These are phyloP conservation scores for Montipora efflorescens DNA, from an alignment of 64 coral and sea anemone species.

Conservation along the genomic window DNA sequence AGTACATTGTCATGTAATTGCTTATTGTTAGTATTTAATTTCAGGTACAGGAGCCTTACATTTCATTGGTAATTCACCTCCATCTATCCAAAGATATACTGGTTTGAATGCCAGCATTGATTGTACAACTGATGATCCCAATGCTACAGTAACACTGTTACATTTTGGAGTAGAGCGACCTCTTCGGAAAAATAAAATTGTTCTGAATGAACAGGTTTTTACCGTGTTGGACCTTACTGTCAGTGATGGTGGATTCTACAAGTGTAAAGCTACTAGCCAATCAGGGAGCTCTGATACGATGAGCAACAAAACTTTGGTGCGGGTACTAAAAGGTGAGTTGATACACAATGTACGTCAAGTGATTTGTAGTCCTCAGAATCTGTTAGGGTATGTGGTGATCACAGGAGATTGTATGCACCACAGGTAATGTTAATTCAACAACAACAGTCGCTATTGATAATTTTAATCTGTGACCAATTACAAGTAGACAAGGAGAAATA, in stretches of 20 bases:
- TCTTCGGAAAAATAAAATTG: neutral
- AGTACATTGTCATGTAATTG: too few relatives aligned
- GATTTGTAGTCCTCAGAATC: too few relatives aligned
- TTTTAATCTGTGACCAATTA: too few relatives aligned
- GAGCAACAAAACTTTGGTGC: neutral
- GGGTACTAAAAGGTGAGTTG: neutral
- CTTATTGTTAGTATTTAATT: neutral
- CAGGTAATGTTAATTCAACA: too few relatives aligned
- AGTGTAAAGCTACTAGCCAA: constrained; percentile 3
- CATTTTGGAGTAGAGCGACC: neutral
- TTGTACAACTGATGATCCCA: constrained; percentile 42
- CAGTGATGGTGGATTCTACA: neutral
- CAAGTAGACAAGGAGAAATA: too few relatives aligned
- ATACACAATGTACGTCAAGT: neutral
- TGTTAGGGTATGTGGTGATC: too few relatives aligned
- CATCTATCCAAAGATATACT: neutral
- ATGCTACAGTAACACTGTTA: constrained; percentile 19
- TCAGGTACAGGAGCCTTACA: neutral
- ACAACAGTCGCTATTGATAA: too few relatives aligned
- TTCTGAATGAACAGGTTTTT: neutral
- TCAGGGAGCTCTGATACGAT: neutral
- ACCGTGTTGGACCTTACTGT: neutral
- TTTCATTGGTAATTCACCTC: neutral
- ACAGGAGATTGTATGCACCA: too few relatives aligned
- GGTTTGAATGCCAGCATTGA: neutral